Base-by-base conservation (phyloP, 1,140 invertebrate species). In the Fopius arisanus region DNA sequence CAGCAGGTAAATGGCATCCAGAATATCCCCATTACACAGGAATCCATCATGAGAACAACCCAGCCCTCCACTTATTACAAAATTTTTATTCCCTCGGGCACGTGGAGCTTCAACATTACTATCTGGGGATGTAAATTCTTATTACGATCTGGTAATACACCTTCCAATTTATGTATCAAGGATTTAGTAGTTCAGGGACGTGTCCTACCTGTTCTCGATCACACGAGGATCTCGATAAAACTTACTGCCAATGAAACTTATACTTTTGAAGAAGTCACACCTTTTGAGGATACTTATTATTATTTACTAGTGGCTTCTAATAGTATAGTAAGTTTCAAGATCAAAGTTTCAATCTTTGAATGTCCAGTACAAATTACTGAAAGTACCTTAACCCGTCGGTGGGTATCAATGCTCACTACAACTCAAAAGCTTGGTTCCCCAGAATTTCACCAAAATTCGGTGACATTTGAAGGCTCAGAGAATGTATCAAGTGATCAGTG, bases 221-320 rank as follows among this genome's bases (percentile, higher is more conserved):
- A 84, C 48, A 81, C 80, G 23, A 67, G 82, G 76, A 73, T 80
- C 7, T 3, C 62, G 41, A 76, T 70, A 74, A 86, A 85, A 78
- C 72, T 89, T 3, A 83, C 82, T n/a, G 80, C 78, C 41, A 79
- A 81, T 23, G 79, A 76, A 76, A 84, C 78, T 48, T 85, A 88
- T 48, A 82, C 79, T 4, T 89, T 89, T 73, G 79, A 67, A 19
- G 88, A 88, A 82, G 76, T 75, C n/a, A 80, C 88, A n/a, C 90
- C 90, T 14, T 88, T 80, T 72, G 86, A 89, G 75, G 88, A 90
- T 76, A 84, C 84, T 62, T 90, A 90, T 82, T 90, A 90, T 78
- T 90, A 90, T 82, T 78, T 90, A 48, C 78, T 90, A 74, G 81
- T 91, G 31, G 81, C 88, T 33, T 86, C 90, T 3, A 84, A 84